Percentiles rank a stretch among this genome's conserved stretches.
phyloP scores from a whole-genome alignment of 2,888 invertebrate species.

The Odontocerum albicorne region DNA sequence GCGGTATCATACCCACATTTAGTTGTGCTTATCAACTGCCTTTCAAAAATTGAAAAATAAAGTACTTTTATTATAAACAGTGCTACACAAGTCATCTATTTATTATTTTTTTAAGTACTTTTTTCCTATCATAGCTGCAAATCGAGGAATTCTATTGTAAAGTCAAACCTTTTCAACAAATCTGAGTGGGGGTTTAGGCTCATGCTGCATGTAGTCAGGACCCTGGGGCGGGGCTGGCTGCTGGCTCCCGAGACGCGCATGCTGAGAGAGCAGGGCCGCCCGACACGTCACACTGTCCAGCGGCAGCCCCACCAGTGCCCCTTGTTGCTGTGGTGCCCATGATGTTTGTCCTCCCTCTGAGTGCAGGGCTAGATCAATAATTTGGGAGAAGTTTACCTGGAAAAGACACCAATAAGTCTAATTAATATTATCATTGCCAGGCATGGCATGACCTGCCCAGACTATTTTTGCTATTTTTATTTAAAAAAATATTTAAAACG shows the following conservation, averaged over 20 bases:
- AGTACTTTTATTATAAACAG: too few species aligned
- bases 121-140: neutral
- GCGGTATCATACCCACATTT: too few species aligned
- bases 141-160: neutral
- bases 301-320: constrained; percentile 52
- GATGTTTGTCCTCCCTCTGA: constrained; percentile 54
- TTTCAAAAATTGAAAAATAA: too few species aligned
- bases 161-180: constrained; percentile 22
- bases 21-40: too few species aligned
- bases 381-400: constrained; percentile 54
- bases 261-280: constrained; percentile 48
- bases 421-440: too few species aligned
- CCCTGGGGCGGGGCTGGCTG: neutral
- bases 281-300: constrained; percentile 52
- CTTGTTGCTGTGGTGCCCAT: constrained; percentile 44
- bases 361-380: constrained; percentile 56
- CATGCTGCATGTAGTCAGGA: constrained; percentile 40
- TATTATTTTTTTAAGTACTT: too few species aligned
- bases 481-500: too few species aligned
- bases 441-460: too few species aligned
- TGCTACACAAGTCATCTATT: too few species aligned
- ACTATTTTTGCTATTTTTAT: too few species aligned
- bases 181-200: constrained; percentile 19
- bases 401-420: too few species aligned
- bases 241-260: constrained; percentile 1